Evolutionary conservation across 1,140 invertebrate species (phyloP).

Genomic region (Psix sp.): DNA sequence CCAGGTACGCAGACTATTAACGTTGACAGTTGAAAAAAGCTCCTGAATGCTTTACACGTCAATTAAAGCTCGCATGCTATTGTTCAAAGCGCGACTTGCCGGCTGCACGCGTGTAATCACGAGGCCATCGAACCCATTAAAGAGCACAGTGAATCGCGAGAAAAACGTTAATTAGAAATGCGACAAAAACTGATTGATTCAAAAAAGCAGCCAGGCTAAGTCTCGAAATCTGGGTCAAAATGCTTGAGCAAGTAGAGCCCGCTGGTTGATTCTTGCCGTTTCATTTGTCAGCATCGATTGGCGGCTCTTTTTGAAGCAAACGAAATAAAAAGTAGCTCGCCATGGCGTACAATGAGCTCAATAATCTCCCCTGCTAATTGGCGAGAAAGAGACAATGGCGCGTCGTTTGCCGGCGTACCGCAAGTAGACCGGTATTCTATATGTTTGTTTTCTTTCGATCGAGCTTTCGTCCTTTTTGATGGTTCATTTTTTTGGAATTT

Average conservation of each 20-base stretch:
- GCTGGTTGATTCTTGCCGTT: no score
- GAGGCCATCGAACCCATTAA: no score
- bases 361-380: slow-evolving; percentile 26
- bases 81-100: no score
- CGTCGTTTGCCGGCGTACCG: slow-evolving; percentile 8
- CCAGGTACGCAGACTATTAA: slow-evolving; percentile 25
- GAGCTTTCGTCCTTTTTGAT: slow-evolving; percentile 9
- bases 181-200: no score
- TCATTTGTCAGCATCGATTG: no score
- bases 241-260: no score
- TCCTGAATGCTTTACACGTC: slow-evolving; percentile 30
- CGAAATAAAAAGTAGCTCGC: slow-evolving; percentile 11
- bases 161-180: no score
- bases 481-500: slow-evolving; percentile 42
- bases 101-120: no score
- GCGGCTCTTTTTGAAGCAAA: background rate
- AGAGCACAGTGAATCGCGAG: no score
- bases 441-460: slow-evolving; percentile 7
- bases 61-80: slow-evolving; percentile 52
- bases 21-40: slow-evolving; percentile 45
- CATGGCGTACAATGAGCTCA: slow-evolving; percentile 21
- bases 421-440: no score
- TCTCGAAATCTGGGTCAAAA: no score
- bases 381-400: slow-evolving; percentile 18
- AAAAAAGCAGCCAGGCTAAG: no score